phyloP scores from a whole-genome alignment of 2,888 invertebrate genomes.

The Rhabditoides inermis region DNA sequence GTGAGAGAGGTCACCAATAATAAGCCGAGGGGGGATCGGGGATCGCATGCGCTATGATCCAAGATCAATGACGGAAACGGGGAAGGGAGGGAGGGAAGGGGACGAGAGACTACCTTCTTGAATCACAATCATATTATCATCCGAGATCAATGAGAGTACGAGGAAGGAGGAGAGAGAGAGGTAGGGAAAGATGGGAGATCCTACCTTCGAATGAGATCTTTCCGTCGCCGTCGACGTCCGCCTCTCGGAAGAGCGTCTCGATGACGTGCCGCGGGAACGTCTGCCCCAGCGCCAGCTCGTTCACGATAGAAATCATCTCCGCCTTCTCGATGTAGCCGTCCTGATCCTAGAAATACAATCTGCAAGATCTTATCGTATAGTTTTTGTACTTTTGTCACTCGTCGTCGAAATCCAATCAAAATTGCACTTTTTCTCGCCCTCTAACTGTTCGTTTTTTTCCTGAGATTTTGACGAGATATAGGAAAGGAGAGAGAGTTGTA shows the following conservation, averaged over 20 bases:
- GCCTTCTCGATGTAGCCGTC: slow-evolving; percentile 48
- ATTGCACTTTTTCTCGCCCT: background rate
- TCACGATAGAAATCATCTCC: slow-evolving; percentile 46
- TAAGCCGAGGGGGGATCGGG: no score
- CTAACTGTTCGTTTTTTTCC: no score
- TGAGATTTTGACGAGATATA: no score
- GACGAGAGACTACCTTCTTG: background rate
- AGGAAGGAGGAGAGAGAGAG: background rate
- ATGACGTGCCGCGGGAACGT: slow-evolving; percentile 43
- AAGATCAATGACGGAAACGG: no score
- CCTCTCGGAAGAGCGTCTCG: slow-evolving; percentile 46
- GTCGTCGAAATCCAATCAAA: no score
- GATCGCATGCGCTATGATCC: no score
- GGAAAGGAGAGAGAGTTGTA: no score
- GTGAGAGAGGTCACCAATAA: no score
- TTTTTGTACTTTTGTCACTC: no score
- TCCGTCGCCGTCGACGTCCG: slow-evolving; percentile 49
- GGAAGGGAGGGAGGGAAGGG: no score
- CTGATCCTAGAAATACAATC: slow-evolving; percentile 34
- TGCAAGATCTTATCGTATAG: no score
- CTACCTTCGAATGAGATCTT: slow-evolving; percentile 49
- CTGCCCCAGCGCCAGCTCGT: slow-evolving; percentile 37
- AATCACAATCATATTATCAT: background rate
- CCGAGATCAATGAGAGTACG: background rate
- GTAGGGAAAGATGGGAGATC: background rate